Base-by-base conservation (phyloP, 2,113 vertebrate species). In the Cyrtonyx montezumae region DNA sequence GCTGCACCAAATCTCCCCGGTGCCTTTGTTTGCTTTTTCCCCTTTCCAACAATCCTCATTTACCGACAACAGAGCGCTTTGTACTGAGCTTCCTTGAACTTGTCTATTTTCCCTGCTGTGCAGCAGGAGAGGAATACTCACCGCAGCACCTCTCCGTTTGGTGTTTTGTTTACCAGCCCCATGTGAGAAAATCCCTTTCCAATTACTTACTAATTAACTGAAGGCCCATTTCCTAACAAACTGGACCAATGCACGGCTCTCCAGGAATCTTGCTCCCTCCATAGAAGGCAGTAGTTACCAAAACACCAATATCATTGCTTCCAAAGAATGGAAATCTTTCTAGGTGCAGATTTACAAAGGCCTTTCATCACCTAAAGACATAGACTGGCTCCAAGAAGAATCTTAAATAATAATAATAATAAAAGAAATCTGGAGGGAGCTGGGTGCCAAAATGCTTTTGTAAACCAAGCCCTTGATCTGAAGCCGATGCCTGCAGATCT, bases 31-130 rank as follows among this genome's bases (percentile, higher is more conserved):
- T 1, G 3, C 5, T 17, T 23, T 40, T 15, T 1, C 4, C 36
- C 4, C 19, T 88, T 78, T 37, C 36, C 16, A 23, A 69, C 59
- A 30, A 1, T 65, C 66, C 51, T 59, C 93, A 90, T 94, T 95
- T 92, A 96, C 74, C 87, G 95, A 94, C 90, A 95, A 91, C 92
- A 55, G n/a, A 79, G 51, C 51, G 69, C 90, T 92, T 93, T 95
- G 95, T 94, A 95, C 91, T 80, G 86, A 88, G 91, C 96, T 97
- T 96, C 96, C 97, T 95, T 96, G 96, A 97, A 97, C 97, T 96
- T 94, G 92, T 96, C 84, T 20, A 65, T 70, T 94, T 71, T 79
- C 79, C 62, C 46, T 49, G 55, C 62, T 62, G 26, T 58, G 56
- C 56, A 5, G 91, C 70, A 79, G 94, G 91, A 22, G 88, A 74